phyloP scores from a whole-genome alignment of 1,140 invertebrate genomes.

The Hirudo medicinalis region DNA sequence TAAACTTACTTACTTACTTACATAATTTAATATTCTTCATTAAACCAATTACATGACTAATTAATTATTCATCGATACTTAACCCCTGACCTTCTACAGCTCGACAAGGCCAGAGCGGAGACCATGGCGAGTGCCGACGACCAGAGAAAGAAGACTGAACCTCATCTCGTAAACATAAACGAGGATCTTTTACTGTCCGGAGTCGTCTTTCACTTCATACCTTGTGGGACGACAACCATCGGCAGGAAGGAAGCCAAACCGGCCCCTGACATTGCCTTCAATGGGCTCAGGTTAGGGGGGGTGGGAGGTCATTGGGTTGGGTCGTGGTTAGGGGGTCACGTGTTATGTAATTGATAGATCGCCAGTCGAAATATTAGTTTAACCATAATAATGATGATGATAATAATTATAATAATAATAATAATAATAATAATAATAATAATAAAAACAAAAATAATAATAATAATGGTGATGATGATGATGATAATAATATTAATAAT shows the following conservation, averaged over 20 bases:
- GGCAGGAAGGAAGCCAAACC: constrained; percentile 38
- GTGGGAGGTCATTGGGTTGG: background rate
- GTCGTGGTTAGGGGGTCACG: too few species aligned
- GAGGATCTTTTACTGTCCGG: constrained; percentile 42
- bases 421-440: background rate
- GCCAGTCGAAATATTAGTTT: too few species aligned
- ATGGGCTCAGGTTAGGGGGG: constrained; percentile 34
- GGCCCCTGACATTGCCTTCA: constrained; percentile 35
- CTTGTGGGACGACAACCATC: constrained; percentile 31
- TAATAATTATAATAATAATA: too few species aligned
- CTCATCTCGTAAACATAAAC: constrained; percentile 40
- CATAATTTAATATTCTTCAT: too few species aligned
- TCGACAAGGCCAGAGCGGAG: constrained; percentile 23
- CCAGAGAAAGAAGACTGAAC: constrained; percentile 28
- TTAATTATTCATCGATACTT: background rate
- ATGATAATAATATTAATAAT: background rate
- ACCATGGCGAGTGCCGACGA: background rate
- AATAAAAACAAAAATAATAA: background rate
- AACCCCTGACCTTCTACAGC: constrained; percentile 17
- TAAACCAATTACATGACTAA: background rate
- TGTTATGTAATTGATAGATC: background rate
- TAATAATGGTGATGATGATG: background rate
- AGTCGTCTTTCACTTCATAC: constrained; percentile 38
- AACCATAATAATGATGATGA: too few species aligned
- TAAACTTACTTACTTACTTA: too few species aligned